phyloP scores from a whole-genome alignment of 2,888 invertebrate species.

The Cerceris ruficornis region DNA sequence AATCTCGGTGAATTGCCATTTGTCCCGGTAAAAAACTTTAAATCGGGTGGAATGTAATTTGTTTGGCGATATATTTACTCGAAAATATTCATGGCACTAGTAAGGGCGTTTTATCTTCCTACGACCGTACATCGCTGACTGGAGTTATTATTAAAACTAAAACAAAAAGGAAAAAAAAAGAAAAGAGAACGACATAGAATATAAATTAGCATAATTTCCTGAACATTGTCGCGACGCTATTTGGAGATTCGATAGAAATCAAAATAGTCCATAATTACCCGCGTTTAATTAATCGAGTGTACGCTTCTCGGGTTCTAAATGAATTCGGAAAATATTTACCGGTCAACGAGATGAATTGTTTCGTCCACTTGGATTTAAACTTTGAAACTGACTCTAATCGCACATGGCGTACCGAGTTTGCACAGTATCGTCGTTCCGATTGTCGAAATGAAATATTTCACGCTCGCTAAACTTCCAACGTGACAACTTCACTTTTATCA shows the following conservation, averaged over 20 bases:
- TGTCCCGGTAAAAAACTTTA: neutral
- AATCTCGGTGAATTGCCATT: neutral
- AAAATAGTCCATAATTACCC: no score
- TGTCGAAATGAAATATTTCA: slow-evolving; percentile 27
- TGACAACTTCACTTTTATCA: slow-evolving; percentile 15
- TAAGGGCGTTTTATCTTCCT: neutral
- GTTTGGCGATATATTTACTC: neutral
- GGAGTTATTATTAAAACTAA: neutral
- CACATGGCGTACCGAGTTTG: slow-evolving; percentile 1
- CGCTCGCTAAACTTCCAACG: neutral
- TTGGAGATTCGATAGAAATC: no score
- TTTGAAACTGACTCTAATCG: no score
- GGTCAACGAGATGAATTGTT: no score
- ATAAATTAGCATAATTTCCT: no score
- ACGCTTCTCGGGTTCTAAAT: no score
- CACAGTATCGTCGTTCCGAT: slow-evolving; percentile 15
- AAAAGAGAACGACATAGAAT: no score
- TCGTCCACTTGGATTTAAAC: no score
- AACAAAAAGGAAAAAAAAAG: no score
- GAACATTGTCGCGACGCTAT: no score
- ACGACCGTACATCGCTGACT: neutral
- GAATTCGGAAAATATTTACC: no score
- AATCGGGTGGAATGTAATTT: slow-evolving; percentile 3
- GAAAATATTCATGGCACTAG: neutral
- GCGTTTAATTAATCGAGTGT: no score